Evolutionary conservation across 2,888 invertebrate species (phyloP), one percentile per base, ranked within the genome.

Genomic region (Catocala sponsa): DNA sequence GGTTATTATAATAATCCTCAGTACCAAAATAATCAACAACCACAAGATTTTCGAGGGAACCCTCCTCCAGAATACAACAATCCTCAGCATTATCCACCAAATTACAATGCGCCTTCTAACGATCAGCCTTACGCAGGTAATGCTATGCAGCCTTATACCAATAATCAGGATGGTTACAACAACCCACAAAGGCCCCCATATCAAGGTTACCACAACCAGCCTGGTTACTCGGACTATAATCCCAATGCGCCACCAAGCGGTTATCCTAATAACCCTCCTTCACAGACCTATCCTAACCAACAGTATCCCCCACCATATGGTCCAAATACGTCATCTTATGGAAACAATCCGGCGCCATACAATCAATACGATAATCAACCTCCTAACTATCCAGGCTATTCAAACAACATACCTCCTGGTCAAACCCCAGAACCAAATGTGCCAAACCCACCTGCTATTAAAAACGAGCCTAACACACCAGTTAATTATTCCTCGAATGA

Each of bases 1-100:
- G 88, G 84, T 11, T 94, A 93, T 67, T 94, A 93, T 58, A 92
- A 92, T 57, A 94, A 92, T 67, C 83, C 90, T 0, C 92, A 91
- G 63, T 94, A 91, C 55, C 87, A 88, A 6, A 90, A 90, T 63
- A 90, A 84, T 59, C 91, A 87, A 0, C 63, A 65, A 15, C 85
- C 91, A 9, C 86, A 86, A 68, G 89, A 91, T 47, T 93, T 85
- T 54, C 82, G 86, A 62, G 79, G 82, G 1, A 87, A 85, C 48
- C 81, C 85, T 35, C 82, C 89, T 2, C 61, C 86, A 2, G 86
- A 87, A 38, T 90, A 86, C 57, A 88, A 86, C 66, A 86, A 85
- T 64, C 56, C 83, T 58, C 89, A 88, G 71, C 87, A 88, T 51
- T 91, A 86, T 74, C 90, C 91, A 48, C 82, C 90, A 9, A 90